phyloP scores from a whole-genome alignment of 2,113 vertebrate genomes.

The Murina feae region DNA sequence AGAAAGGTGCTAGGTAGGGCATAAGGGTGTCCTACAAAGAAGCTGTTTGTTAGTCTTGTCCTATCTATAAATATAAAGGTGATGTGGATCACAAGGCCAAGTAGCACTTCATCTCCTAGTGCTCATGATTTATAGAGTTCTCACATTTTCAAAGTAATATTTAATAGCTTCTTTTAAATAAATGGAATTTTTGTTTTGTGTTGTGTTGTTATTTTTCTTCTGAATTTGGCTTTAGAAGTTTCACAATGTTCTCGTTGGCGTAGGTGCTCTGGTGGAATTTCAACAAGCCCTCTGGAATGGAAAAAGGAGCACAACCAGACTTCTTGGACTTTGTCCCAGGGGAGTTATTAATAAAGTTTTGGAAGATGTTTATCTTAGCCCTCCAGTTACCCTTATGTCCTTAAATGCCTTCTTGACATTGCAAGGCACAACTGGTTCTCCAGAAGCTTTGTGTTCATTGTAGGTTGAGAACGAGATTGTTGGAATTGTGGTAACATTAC shows the following conservation, averaged over 20 bases:
- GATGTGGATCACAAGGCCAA: not conserved
- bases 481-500: not conserved
- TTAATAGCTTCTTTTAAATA: constrained; percentile 4
- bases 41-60: not conserved
- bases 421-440: not conserved
- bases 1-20: not conserved
- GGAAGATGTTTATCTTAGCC: not conserved
- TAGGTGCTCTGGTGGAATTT: not conserved
- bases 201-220: not conserved
- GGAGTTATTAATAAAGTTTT: constrained; percentile 16
- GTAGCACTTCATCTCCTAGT: not conserved
- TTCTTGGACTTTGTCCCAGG: not conserved
- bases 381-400: not conserved
- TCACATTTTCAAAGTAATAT: not conserved
- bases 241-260: not conserved
- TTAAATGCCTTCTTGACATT: not conserved
- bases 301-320: not conserved
- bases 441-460: not conserved
- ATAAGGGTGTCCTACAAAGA: not conserved
- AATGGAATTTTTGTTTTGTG: not conserved
- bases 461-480: not conserved
- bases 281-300: not conserved
- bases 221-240: not conserved
- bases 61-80: constrained; percentile 1
- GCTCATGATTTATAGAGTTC: not conserved